A percentile compares a stretch with the other conserved stretches of the same genome.
Conservation (phyloP, 2,113 vertebrate species). For the Oryzias javanicus region DNA sequence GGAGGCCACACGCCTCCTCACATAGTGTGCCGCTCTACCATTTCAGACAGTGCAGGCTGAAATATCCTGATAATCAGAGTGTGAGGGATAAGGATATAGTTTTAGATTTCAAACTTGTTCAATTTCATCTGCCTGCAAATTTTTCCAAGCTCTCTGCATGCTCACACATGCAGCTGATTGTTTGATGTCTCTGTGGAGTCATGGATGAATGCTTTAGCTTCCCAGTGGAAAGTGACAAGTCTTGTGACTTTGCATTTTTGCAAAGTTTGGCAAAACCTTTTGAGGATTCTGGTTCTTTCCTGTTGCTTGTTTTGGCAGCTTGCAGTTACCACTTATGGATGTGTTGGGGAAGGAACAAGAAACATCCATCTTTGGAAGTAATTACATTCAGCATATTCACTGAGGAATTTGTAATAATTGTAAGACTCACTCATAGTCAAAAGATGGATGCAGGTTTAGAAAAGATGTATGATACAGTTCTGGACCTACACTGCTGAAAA, state of each 20-base stretch:
- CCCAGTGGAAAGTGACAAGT: no score
- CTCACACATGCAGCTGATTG: slow-evolving; percentile 19
- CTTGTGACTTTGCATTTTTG: no score
- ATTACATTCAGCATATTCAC: slow-evolving; percentile 23
- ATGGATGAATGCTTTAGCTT: no score
- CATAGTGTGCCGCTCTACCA: slow-evolving; percentile 18
- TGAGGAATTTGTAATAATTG: slow-evolving; percentile 30
- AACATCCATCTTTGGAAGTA: no score
- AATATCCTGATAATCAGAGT: slow-evolving; percentile 22
- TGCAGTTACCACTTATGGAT: no score
- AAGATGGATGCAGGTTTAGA: no score
- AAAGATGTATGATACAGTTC: no score
- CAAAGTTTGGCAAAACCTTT: no score
- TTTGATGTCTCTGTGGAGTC: slow-evolving; percentile 6
- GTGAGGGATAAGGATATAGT: slow-evolving; percentile 8
- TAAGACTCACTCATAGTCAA: slow-evolving; percentile 20
- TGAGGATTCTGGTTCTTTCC: no score
- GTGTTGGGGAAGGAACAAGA: no score
- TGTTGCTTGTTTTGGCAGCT: no score
- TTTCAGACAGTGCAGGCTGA: slow-evolving; percentile 30
- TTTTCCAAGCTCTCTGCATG: neutral
- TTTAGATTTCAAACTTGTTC: neutral
- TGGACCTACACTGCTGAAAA: no score
- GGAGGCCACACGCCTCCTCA: slow-evolving; percentile 54
- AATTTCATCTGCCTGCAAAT: neutral